Base-by-base conservation (phyloP, 2,888 invertebrate species). In the Mythimna impura region DNA sequence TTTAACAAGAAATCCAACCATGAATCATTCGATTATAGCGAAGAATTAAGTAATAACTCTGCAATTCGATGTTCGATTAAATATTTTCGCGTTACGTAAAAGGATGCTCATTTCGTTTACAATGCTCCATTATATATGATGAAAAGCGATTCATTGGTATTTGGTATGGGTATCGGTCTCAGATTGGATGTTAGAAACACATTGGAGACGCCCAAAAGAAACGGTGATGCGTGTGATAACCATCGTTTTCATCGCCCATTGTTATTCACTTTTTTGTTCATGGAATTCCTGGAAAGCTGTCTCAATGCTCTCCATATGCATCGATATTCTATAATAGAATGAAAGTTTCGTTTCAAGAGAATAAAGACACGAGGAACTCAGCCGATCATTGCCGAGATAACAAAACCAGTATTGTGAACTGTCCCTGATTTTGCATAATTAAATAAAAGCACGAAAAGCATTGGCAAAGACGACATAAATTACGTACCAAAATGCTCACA, bases 381-480 rank as follows among this genome's bases (percentile, higher is more conserved):
- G 12, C 17, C 50, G 14, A 60, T 4, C 0, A 7, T 40, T 20
- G 4, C 22, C 3, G 22, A n/a, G 8, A 66, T 60, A 22, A 25
- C n/a, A 36, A 60, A 10, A 43, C 5, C 12, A 43, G 69, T 65
- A 69, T 70, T 83, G 80, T 80, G 62, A 84, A 81, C 79, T 78
- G 78, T 86, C 89, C 86, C 88, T 82, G 77, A 83, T 74, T 84
- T 81, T 87, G 89, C 89, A 88, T 87, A 89, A 89, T 90, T 89
- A 91, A 91, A 90, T 80, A 84, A 86, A 94, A 94, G 93, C 93
- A 91, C 91, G 87, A 92, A 88, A 92, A 93, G 93, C 94, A 88
- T 88, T 87, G 84, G 87, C 88, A 88, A 89, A 87, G 88, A 90
- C 87, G 85, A 91, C 88, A 89, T 86, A 78, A 75, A 85, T 83